Evolutionary conservation across 2,797 vertebrate species (phyloP).

Genomic region (Microctenopoma lineatum): DNA sequence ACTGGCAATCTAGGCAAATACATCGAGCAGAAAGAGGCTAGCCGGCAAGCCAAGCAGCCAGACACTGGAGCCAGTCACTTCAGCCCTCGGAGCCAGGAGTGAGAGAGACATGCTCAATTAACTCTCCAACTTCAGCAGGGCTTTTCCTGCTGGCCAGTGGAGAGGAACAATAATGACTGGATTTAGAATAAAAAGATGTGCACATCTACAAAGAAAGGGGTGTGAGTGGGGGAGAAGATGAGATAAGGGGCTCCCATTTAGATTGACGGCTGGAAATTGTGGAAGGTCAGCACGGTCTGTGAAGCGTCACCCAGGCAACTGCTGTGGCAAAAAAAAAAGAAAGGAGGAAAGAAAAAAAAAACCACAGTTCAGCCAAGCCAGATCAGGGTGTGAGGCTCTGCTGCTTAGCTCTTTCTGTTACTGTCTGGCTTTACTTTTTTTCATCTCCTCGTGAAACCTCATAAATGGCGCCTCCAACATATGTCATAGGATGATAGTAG

Average conservation of each 20-base stretch:
- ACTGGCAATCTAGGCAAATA: conserved; percentile 83
- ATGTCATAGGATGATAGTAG: conserved; percentile 51
- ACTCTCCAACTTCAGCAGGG: conserved; percentile 83
- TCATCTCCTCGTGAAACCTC: conserved; percentile 37
- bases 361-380: conserved; percentile 68
- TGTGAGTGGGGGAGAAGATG: conserved; percentile 66
- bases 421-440: conserved; percentile 43
- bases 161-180: conserved; percentile 86
- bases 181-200: conserved; percentile 88
- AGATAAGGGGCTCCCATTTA: conserved; percentile 80
- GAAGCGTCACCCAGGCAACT: conserved; percentile 80
- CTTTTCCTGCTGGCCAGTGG: conserved; percentile 84
- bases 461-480: conserved; percentile 66
- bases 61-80: conserved; percentile 66
- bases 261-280: conserved; percentile 85
- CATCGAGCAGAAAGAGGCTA: conserved; percentile 75
- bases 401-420: conserved; percentile 57
- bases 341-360: conserved; percentile 51
- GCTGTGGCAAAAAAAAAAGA: conserved; percentile 63
- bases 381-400: conserved; percentile 65
- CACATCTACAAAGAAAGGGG: conserved; percentile 82
- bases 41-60: conserved; percentile 67
- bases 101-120: conserved; percentile 85
- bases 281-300: conserved; percentile 80
- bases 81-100: conserved; percentile 71